A percentile compares a stretch with the other conserved stretches of the same genome.
Evolutionary conservation across 2,797 vertebrate genomes (phyloP).

Genomic region (Erithacus rubecula): DNA sequence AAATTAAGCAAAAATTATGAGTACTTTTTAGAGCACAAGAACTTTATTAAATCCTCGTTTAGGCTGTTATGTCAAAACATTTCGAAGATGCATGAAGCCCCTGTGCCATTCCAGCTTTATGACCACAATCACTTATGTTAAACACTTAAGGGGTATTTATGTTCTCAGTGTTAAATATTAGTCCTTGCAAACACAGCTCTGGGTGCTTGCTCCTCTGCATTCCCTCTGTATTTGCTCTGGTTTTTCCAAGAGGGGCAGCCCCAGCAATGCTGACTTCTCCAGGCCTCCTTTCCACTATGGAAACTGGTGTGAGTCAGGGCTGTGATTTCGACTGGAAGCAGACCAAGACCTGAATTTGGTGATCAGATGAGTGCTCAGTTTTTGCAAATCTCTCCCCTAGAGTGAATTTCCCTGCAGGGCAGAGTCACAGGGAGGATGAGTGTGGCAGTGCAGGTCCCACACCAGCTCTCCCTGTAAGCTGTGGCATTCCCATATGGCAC

Average conservation of each 20-base stretch:
- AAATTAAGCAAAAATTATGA: constrained; percentile 62
- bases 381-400: neutral
- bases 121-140: neutral
- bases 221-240: neutral
- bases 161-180: constrained; percentile 18
- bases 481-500: neutral
- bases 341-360: neutral
- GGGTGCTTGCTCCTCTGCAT: neutral
- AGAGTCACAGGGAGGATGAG: neutral
- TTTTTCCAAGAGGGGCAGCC: neutral
- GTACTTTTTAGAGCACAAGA: constrained; percentile 47
- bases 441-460: accelerated
- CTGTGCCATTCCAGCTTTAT: neutral
- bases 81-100: constrained; percentile 40
- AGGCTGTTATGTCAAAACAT: constrained; percentile 58
- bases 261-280: neutral
- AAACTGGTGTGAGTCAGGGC: neutral
- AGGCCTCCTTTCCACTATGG: accelerated
- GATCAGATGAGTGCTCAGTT: neutral
- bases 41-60: constrained; percentile 61
- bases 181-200: neutral
- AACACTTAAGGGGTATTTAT: constrained; percentile 50
- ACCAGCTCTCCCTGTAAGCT: accelerated
- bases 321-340: neutral
- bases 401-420: neutral